Conservation (phyloP, 30 jellyfish, hydroid and myxozoan genomes). For the Hydractinia echinata region DNA sequence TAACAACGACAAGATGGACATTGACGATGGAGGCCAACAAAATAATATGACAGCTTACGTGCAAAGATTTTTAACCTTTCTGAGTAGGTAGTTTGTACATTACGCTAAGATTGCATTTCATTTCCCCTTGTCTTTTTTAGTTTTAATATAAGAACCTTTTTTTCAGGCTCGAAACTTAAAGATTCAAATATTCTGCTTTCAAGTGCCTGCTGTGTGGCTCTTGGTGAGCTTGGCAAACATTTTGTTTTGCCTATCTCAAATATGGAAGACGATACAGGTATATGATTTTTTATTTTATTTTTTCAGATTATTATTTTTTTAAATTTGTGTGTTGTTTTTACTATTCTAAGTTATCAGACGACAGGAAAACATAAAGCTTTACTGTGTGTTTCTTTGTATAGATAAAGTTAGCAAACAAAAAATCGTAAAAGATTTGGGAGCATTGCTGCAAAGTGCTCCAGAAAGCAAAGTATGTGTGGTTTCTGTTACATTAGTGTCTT, state of each 20-base stretch:
- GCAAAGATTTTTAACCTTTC: too few species aligned
- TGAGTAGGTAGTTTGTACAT: too few species aligned
- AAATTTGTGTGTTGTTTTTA: not conserved
- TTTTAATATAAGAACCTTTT: not conserved
- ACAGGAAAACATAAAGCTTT: not conserved
- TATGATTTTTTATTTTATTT: not conserved
- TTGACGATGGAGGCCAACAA: too few species aligned
- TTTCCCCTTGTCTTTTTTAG: too few species aligned
- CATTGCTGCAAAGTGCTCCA: conserved; percentile 47
- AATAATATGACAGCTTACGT: too few species aligned
- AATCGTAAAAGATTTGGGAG: conserved; percentile 27
- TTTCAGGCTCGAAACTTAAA: conserved; percentile 40
- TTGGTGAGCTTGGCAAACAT: conserved; percentile 66
- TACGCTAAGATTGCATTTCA: too few species aligned
- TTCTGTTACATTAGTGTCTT: not conserved
- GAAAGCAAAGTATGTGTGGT: conserved; percentile 52
- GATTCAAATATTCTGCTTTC: conserved; percentile 29
- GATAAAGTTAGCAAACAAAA: conserved; percentile 36
- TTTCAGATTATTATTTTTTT: not conserved
- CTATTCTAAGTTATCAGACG: not conserved
- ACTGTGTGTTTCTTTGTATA: not conserved
- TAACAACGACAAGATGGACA: not conserved
- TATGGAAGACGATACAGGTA: conserved; percentile 14
- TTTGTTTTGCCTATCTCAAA: conserved; percentile 48
- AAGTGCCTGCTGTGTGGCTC: conserved; percentile 61